A percentile compares a stretch with the other conserved stretches of the same genome.
phyloP scores from a whole-genome alignment of 2,113 vertebrate genomes.

The Columba livia region DNA sequence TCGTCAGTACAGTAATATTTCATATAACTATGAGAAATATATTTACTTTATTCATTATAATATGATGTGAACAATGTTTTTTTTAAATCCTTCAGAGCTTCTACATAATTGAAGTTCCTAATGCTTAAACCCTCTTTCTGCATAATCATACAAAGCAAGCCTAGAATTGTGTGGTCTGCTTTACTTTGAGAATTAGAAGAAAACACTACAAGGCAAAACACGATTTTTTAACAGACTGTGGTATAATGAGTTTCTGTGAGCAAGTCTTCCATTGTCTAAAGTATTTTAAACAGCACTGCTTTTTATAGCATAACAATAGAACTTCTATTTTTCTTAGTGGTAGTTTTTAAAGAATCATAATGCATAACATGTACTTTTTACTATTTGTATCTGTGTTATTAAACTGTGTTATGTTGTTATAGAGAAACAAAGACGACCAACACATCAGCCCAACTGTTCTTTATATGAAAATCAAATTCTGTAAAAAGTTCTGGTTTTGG shows the following conservation, averaged over 20 bases:
- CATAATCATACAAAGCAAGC: slow-evolving; percentile 25
- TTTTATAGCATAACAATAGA: not conserved
- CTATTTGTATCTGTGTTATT: not conserved
- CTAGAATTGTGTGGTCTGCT: not conserved
- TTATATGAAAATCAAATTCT: not conserved
- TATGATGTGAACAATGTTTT: slow-evolving; percentile 12
- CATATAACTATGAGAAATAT: slow-evolving; percentile 2
- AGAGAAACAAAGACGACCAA: not conserved
- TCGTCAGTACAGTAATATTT: not conserved
- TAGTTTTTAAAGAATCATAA: not conserved
- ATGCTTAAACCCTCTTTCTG: slow-evolving; percentile 44
- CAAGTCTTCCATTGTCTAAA: not conserved
- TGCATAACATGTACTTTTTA: not conserved
- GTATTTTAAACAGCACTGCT: slow-evolving; percentile 1
- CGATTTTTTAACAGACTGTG: not conserved
- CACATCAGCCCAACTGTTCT: not conserved
- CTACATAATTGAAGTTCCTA: slow-evolving; percentile 44
- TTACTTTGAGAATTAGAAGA: slow-evolving; percentile 37
- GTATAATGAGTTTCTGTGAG: not conserved
- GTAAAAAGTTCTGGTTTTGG: not conserved
- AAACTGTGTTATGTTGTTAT: not conserved
- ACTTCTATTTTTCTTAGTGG: not conserved
- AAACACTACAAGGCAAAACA: slow-evolving; percentile 25
- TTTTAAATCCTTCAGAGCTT: slow-evolving; percentile 41
- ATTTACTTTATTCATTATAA: not conserved